Evolutionary conservation across 37 sponge, comb jelly and placozoan genomes (phyloP), one percentile per base, ranked within the genome.

Genomic region (Haliclona indistincta): DNA sequence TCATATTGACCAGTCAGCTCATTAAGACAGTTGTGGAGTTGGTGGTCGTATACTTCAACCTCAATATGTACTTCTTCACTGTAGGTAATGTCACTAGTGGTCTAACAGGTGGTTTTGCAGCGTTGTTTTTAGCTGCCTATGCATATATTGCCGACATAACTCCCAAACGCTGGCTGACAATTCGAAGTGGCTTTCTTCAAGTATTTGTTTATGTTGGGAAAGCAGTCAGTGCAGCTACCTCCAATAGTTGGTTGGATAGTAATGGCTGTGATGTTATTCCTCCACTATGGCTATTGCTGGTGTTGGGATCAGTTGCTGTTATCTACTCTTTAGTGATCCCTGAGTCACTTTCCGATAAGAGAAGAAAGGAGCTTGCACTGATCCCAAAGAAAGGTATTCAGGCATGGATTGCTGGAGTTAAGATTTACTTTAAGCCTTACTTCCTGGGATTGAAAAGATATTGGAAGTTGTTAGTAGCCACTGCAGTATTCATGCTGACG

Each of bases 131-230:
- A 42, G 62, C 77, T 17, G 37, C 42, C 26, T 78, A 73, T 34
- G 39, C 89, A 3, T 88, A 88, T 38, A 25, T 78, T 7, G 29
- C 74, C 7, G 89, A 88, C 51, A 35, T 88, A 29, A 78, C 78
- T 41, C 72, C 89, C 5, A 23, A 2, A 23, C 54, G 51, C 25
- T 68, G 70, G 47, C 38, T 65, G 6, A 88, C 79, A 0, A 20
- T 83, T 32, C 72, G 89, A 1, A 71, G 82, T 40, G 84, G 74
- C n/a, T 10, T 88, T 36, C 74, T 56, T 0, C 68, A 70, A 29
- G 30, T 74, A 0, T 62, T 68, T 61, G 4, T 82, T 20, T 82
- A 83, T 37, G 19, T 88, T 25, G 63, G 68, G 58, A 75, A 43
- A 13, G 74, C 66, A 22, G 2, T 81, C 19, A 43, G 74, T 37